Base-by-base conservation (phyloP, 2,113 vertebrate genomes). In the Corythornis vintsioides region DNA sequence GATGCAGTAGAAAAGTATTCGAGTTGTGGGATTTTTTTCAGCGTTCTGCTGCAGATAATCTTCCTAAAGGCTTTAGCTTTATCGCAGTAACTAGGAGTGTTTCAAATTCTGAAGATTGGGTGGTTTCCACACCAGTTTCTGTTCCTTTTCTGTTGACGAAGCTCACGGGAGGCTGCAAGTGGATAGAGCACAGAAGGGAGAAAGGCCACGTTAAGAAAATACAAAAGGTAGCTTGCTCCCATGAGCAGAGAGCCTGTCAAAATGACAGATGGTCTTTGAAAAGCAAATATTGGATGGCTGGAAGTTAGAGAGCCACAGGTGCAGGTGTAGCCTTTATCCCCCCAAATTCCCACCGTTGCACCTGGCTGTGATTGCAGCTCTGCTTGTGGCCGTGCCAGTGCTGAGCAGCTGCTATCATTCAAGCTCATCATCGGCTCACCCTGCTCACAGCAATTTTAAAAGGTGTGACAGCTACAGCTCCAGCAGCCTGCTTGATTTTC, bases 11-110 rank as follows among this genome's bases (percentile, higher is more conserved):
- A 24, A 86, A 97, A 96, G 90, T 96, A 89, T 59, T 97, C 75
- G 76, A 95, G 84, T 75, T 73, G 82, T 88, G 91, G 95, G 97
- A 97, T 96, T 98, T 96, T 88, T 87, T 65, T 93, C 95, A 91
- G 96, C 96, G 96, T 96, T 97, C 97, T 90, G 93, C 88, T 96
- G 94, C 69, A 60, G 94, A 92, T 98, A 98, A 98, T 98, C 97
- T 97, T 98, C 96, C 97, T 97, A 96, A 95, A 97, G 96, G 97
- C 98, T 98, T 98, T 98, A 96, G 94, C 96, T 98, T 95, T 97
- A 96, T 97, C 95, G 71, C 72, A 63, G 47, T 94, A 92, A 94
- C 93, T 79, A 96, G 81, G 80, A 96, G 87, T 90, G 83, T 90
- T 97, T 95, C 10, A 63, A 92, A 96, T 97, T 96, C 80, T 96